Evolutionary conservation across 2,797 vertebrate genomes (phyloP).

Genomic region (Spinus pinus): DNA sequence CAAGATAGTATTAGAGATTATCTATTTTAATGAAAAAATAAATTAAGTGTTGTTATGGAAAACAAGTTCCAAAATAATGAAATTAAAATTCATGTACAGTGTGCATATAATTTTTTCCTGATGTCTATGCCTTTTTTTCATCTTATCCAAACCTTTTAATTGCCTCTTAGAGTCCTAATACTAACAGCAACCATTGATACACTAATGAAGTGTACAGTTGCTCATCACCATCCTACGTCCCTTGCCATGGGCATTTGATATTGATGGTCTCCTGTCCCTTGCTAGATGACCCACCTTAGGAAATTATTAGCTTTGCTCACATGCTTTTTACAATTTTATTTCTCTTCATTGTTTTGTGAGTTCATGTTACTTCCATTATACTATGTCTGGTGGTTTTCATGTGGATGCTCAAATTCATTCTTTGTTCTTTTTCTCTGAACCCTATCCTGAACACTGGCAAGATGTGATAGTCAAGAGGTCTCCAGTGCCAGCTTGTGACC

Average conservation of each 20-base stretch:
- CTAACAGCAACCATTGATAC: neutral
- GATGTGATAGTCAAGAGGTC: neutral
- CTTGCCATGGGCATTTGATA: neutral
- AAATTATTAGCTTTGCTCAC: neutral
- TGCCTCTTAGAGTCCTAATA: neutral
- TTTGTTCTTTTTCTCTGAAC: neutral
- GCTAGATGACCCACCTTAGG: too few relatives aligned
- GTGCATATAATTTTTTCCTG: neutral
- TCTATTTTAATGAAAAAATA: neutral
- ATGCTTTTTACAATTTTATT: neutral
- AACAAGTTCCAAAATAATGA: neutral
- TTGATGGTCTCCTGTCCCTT: neutral
- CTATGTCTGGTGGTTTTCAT: neutral
- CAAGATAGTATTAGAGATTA: neutral
- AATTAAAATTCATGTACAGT: neutral
- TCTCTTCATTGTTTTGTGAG: neutral
- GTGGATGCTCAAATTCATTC: neutral
- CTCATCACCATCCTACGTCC: neutral
- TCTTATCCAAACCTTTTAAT: neutral
- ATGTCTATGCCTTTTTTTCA: neutral
- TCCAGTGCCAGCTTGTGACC: neutral
- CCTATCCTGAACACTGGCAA: neutral
- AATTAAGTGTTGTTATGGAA: neutral
- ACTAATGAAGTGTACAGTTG: neutral
- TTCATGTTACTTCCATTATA: neutral